Evolutionary conservation across 2,888 invertebrate genomes (phyloP).

Genomic region (Habroteleia sp.): DNA sequence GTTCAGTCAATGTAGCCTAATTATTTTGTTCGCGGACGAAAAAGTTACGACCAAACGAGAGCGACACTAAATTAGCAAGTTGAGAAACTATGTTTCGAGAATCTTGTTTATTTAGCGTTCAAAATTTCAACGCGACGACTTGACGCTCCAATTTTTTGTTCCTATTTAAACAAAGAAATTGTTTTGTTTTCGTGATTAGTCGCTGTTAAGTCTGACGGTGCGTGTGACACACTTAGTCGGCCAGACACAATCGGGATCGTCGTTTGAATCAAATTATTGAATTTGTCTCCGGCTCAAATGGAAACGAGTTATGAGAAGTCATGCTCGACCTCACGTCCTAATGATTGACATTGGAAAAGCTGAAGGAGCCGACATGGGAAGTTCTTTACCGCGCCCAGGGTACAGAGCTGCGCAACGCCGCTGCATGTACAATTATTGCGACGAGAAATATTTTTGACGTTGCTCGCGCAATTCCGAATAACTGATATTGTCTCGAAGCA

Average conservation of each 20-base stretch:
- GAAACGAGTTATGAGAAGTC: slow-evolving; percentile 47
- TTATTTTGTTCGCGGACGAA: slow-evolving; percentile 51
- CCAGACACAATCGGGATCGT: no score
- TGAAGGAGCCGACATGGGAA: slow-evolving; percentile 48
- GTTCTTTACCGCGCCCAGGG: slow-evolving; percentile 36
- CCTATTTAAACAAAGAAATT: no score
- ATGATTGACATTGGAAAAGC: slow-evolving; percentile 60
- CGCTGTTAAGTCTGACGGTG: no score
- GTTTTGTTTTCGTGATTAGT: no score
- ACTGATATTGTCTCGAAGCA: no score
- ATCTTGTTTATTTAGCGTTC: no score
- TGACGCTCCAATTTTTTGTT: no score
- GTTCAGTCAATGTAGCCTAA: slow-evolving; percentile 54
- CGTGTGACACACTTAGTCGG: no score
- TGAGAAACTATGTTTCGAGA: slow-evolving; percentile 1
- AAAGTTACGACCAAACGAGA: slow-evolving; percentile 48
- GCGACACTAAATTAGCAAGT: slow-evolving; percentile 39
- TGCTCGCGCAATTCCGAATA: no score
- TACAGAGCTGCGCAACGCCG: slow-evolving; percentile 13
- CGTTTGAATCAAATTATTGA: slow-evolving; percentile 30
- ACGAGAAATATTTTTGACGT: no score
- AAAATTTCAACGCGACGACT: no score
- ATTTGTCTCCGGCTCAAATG: slow-evolving; percentile 23
- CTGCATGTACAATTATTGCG: no score
- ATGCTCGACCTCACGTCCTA: slow-evolving; percentile 59